phyloP scores from a whole-genome alignment of 2,888 invertebrate genomes.

The Phortica magna region DNA sequence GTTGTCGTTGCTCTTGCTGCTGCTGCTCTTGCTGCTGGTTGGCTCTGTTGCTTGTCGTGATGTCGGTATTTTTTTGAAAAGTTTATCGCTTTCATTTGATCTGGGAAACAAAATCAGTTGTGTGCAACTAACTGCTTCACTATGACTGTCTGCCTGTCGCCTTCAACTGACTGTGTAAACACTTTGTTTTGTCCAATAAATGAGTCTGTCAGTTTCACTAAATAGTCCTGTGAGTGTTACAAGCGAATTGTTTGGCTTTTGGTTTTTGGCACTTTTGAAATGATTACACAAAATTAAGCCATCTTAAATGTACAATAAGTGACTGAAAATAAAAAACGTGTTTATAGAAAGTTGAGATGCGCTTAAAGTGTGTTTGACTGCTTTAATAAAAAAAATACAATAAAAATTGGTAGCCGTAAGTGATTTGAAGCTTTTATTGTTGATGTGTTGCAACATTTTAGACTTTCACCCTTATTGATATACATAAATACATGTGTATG shows the following conservation, averaged over 20 bases:
- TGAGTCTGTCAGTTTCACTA: conserved; percentile 30
- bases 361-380: no score
- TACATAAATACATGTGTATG: no score
- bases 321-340: no score
- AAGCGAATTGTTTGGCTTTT: neutral
- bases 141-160: conserved; percentile 14
- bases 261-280: conserved; percentile 4
- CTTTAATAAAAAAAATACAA: no score
- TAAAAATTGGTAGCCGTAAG: no score
- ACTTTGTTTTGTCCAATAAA: conserved; percentile 32
- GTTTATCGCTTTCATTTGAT: conserved; percentile 32
- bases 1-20: conserved; percentile 14
- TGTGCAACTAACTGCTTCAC: neutral
- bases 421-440: no score
- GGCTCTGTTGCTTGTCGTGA: conserved; percentile 26
- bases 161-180: conserved; percentile 22
- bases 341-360: no score
- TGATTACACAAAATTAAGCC: neutral
- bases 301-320: no score
- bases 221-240: conserved; percentile 15
- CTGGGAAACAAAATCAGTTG: conserved; percentile 32
- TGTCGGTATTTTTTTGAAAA: conserved; percentile 30
- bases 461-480: no score
- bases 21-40: conserved; percentile 14
- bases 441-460: no score